Base-by-base conservation (phyloP, 2,888 invertebrate genomes). In the Sarcophaga subvicina region DNA sequence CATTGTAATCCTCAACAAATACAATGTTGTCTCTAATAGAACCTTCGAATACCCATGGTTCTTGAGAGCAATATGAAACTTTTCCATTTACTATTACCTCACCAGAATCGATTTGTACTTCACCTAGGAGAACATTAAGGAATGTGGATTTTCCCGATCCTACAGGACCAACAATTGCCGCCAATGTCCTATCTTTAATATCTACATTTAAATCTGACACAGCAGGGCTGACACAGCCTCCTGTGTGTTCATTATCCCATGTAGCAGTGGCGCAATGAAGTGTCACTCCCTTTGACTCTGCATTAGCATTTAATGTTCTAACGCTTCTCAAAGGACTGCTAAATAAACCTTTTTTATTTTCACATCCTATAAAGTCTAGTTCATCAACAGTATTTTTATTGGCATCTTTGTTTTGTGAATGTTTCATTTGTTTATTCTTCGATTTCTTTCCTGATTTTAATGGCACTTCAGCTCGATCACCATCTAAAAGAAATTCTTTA, bases 11-110 rank as follows among this genome's bases (percentile, higher is more conserved):
- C 86, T 94, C 95, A 0, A 98, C 99, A 93, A 99, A 99, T 2
- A 98, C 93, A 88, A 99, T 98, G 93, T 99, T 99, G 91, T 99
- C 98, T 12, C 97, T 95, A 0, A 99, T 96, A 86, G 97, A 97
- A 45, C 96, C 95, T 94, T 93, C 95, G 90, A 96, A 96, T 10
- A 97, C 94, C 98, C 98, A 98, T 0, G 98, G 96, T 89, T 98
- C 96, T 91, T 98, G 98, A 62, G 96, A 95, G 0, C 97, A 96
- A 90, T 98, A 98, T 45, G 96, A 96, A 1, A 96, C 91, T 71
- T 93, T 94, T 4, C 98, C 98, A 37, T 94, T 93, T 0, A 96
- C 94, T 22, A 94, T 92, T 20, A 95, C 91, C 37, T 90, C 95
- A 90, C 97, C 97, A n/a, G 91, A 89, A 17, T 92, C 94, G 2